A percentile compares a stretch with the other conserved stretches of the same genome.
These are phyloP conservation scores for Frankliniella intonsa DNA, from an alignment of 2,888 invertebrate species.

Conservation along the genomic window DNA sequence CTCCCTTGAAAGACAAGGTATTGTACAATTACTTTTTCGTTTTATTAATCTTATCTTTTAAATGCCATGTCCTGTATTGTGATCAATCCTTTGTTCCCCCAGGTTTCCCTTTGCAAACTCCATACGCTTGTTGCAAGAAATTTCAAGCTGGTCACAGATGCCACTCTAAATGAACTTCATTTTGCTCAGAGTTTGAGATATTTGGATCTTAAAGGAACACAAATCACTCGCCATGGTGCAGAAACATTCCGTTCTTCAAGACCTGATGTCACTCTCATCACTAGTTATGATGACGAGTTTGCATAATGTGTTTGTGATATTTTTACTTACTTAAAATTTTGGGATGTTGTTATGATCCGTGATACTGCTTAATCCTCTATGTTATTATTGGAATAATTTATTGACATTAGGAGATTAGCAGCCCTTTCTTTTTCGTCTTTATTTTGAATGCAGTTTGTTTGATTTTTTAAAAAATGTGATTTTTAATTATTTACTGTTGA, in stretches of 20 bases:
- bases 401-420: no score
- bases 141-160: not conserved
- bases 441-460: no score
- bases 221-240: not conserved
- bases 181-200: constrained; percentile 8
- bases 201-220: constrained; percentile 4
- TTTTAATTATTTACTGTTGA: not conserved
- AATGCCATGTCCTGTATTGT: not conserved
- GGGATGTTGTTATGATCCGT: not conserved
- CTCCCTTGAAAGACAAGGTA: constrained; percentile 1
- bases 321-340: not conserved
- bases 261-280: constrained; percentile 9
- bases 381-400: no score
- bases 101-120: not conserved
- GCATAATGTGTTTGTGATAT: constrained; percentile 7
- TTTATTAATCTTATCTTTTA: not conserved
- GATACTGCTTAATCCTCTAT: no score
- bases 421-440: no score
- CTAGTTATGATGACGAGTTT: constrained; percentile 9
- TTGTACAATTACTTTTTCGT: not conserved
- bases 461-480: not conserved
- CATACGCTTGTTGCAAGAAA: constrained; percentile 2
- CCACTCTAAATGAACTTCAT: constrained; percentile 7
- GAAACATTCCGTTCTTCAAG: not conserved
- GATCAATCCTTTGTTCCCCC: not conserved